phyloP scores from a whole-genome alignment of 2,888 invertebrate species.

The Phragmatobia fuliginosa region DNA sequence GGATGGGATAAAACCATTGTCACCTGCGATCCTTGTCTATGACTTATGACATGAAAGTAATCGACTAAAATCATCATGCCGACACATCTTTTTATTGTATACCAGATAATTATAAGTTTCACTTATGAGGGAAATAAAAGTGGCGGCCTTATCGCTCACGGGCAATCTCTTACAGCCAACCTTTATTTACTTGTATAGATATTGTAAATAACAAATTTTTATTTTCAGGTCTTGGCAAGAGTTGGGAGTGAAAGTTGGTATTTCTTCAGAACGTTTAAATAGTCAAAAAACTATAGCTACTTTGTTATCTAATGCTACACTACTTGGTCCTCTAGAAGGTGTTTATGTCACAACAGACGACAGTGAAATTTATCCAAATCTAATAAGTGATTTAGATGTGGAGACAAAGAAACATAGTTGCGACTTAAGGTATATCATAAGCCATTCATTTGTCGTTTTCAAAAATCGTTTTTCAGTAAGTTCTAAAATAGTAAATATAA shows the following conservation, averaged over 20 bases:
- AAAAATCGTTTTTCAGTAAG: background rate
- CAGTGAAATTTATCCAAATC: conserved; percentile 26
- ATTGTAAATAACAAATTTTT: background rate
- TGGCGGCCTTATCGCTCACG: no score
- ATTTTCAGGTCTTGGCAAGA: conserved; percentile 50
- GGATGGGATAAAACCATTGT: no score
- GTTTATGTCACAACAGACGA: conserved; percentile 46
- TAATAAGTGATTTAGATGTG: conserved; percentile 49
- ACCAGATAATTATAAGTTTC: no score
- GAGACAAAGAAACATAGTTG: conserved; percentile 53
- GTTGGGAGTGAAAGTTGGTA: conserved; percentile 40
- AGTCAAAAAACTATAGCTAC: conserved; percentile 24
- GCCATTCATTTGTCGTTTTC: background rate
- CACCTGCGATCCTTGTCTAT: no score
- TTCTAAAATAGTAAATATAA: no score
- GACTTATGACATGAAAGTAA: no score
- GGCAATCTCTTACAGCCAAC: no score
- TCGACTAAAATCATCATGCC: no score
- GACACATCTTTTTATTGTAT: no score
- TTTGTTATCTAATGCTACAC: conserved; percentile 42
- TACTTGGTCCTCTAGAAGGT: conserved; percentile 51
- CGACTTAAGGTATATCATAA: conserved; percentile 51
- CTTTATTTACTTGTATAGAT: no score
- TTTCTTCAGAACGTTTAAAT: conserved; percentile 28
- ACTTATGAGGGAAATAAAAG: no score